Conservation (phyloP, 2,797 vertebrate species). For the Silurus lanzhouensis region DNA sequence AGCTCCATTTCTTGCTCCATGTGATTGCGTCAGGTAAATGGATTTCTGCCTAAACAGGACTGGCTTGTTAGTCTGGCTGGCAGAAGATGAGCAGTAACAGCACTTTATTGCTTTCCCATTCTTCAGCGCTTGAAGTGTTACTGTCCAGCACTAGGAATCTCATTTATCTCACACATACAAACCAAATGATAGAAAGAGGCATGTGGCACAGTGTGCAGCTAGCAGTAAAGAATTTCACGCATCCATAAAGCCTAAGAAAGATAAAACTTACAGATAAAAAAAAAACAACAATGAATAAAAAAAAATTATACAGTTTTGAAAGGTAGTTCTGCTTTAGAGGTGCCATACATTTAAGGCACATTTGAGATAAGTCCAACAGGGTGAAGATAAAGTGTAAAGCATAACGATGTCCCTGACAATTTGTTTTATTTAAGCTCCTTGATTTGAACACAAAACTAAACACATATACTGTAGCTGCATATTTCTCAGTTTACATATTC, state of each 20-base stretch:
- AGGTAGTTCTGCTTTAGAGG: conserved; percentile 5
- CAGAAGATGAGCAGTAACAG: conserved; percentile 50
- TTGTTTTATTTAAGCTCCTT: not conserved
- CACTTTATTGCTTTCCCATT: conserved; percentile 63
- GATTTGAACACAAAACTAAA: not conserved
- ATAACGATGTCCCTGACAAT: not conserved
- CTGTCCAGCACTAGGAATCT: conserved; percentile 53
- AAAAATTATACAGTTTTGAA: conserved; percentile 37
- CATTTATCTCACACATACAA: conserved; percentile 50
- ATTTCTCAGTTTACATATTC: conserved; percentile 5
- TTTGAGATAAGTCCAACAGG: not conserved
- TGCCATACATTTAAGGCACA: not conserved
- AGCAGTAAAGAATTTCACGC: conserved; percentile 21
- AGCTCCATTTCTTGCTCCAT: not conserved
- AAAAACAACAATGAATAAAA: not conserved
- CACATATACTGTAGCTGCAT: not conserved
- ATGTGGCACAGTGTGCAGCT: not conserved
- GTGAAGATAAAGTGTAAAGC: not conserved
- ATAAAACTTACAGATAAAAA: conserved; percentile 9
- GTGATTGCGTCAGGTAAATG: conserved; percentile 41
- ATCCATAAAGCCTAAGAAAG: conserved; percentile 12
- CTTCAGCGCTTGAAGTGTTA: conserved; percentile 54
- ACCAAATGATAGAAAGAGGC: conserved; percentile 20
- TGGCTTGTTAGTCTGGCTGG: conserved; percentile 24
- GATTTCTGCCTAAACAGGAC: conserved; percentile 34